phyloP scores from a whole-genome alignment of 2,797 vertebrate species.

The Lindbergichthys nudifrons region DNA sequence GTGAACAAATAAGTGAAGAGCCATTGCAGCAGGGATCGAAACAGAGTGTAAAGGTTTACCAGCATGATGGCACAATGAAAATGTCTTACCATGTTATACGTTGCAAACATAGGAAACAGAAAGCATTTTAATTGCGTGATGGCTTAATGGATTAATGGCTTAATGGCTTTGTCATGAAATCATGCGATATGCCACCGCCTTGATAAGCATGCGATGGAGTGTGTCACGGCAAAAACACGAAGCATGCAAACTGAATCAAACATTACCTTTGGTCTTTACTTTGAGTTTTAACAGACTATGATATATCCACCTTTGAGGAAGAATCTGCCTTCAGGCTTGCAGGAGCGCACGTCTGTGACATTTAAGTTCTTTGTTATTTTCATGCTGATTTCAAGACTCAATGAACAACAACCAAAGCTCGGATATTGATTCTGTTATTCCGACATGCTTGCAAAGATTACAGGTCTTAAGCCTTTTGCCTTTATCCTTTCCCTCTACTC shows the following conservation, averaged over 20 bases:
- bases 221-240: conserved; percentile 10
- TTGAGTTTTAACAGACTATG: conserved; percentile 55
- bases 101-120: neutral
- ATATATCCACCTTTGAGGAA: conserved; percentile 43
- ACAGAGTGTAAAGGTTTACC: conserved; percentile 29
- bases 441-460: conserved; percentile 2
- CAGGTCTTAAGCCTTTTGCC: neutral
- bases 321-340: conserved; percentile 49
- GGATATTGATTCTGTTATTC: conserved; percentile 29
- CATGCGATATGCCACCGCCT: neutral
- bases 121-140: conserved; percentile 15
- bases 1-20: conserved; percentile 15
- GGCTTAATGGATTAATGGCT: conserved; percentile 27
- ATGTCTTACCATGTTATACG: neutral
- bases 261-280: conserved; percentile 61
- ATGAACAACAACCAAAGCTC: conserved; percentile 16
- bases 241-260: conserved; percentile 35
- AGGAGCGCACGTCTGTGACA: conserved; percentile 53
- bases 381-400: conserved; percentile 29
- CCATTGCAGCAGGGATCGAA: conserved; percentile 12
- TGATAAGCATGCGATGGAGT: neutral
- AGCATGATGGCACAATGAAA: neutral
- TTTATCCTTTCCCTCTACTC: neutral
- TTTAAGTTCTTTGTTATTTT: conserved; percentile 60
- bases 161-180: conserved; percentile 21